phyloP scores from a whole-genome alignment of 2,797 vertebrate genomes.

The Anabas testudineus region DNA sequence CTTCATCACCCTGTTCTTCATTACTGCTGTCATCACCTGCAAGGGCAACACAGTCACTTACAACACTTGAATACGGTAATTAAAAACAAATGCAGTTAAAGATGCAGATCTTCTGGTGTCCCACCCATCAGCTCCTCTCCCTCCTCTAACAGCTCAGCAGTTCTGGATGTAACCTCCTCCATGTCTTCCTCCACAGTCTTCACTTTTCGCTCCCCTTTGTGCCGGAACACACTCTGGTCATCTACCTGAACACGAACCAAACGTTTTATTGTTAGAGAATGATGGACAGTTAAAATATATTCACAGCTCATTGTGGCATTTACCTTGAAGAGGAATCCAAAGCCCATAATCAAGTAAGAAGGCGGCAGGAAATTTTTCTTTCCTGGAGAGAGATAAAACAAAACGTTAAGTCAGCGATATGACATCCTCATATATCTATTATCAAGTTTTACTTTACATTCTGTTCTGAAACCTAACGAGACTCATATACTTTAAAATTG shows the following conservation, averaged over 20 bases:
- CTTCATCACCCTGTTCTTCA: slow-evolving; percentile 69
- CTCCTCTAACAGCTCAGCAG: slow-evolving; percentile 87
- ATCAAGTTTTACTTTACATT: not conserved
- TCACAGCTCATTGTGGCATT: not conserved
- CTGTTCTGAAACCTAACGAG: not conserved
- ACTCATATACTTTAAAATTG: not conserved
- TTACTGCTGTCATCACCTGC: slow-evolving; percentile 83
- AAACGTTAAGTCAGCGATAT: not conserved
- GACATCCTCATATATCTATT: not conserved
- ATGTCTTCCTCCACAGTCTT: slow-evolving; percentile 92
- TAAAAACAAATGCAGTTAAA: not conserved
- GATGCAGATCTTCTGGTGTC: accelerated
- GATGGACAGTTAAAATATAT: not conserved
- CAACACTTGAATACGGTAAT: not conserved
- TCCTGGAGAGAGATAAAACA: slow-evolving; percentile 79
- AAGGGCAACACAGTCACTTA: not conserved
- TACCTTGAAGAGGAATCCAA: slow-evolving; percentile 99
- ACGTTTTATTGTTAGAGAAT: not conserved
- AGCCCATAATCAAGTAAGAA: slow-evolving; percentile 98
- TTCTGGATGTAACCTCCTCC: slow-evolving; percentile 85
- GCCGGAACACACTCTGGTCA: slow-evolving; percentile 92
- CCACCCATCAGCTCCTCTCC: slow-evolving; percentile 92
- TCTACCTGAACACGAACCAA: slow-evolving; percentile 86
- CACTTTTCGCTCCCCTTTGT: slow-evolving; percentile 92
- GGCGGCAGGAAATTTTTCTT: slow-evolving; percentile 99